phyloP scores from a whole-genome alignment of 2,113 vertebrate genomes.

The Choloepus hoffmanni region DNA sequence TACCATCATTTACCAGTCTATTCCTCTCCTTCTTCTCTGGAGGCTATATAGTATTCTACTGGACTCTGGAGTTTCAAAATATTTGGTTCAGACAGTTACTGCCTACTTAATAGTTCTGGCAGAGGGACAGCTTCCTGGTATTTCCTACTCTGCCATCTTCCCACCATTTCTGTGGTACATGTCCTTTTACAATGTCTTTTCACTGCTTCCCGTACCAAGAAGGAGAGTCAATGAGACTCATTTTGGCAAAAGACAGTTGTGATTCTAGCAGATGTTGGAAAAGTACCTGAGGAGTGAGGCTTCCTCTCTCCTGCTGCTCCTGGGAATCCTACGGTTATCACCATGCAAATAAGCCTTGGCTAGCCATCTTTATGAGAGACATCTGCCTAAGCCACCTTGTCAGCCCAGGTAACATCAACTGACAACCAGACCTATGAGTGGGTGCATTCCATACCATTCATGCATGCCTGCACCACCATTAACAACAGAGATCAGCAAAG shows the following conservation, averaged over 20 bases:
- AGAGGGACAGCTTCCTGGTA: no score
- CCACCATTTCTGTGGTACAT: no score
- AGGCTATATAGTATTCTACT: no score
- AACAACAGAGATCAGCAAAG: neutral
- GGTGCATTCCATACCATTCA: neutral
- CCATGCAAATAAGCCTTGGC: neutral
- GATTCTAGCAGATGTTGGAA: neutral
- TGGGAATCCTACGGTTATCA: neutral
- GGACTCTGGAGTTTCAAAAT: no score
- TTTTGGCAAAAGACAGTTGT: neutral
- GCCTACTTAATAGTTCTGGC: no score
- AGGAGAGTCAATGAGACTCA: neutral
- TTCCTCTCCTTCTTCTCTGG: no score
- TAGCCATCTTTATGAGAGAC: neutral
- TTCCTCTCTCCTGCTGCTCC: neutral
- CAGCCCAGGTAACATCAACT: neutral
- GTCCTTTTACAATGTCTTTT: neutral
- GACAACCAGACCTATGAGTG: neutral
- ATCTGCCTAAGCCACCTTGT: neutral
- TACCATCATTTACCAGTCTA: no score
- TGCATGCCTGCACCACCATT: neutral
- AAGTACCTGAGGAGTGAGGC: neutral
- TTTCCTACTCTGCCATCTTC: no score
- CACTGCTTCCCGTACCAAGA: neutral
- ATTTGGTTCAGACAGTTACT: no score